Evolutionary conservation across 2,113 vertebrate species (phyloP).

Genomic region (Lepus timidus): DNA sequence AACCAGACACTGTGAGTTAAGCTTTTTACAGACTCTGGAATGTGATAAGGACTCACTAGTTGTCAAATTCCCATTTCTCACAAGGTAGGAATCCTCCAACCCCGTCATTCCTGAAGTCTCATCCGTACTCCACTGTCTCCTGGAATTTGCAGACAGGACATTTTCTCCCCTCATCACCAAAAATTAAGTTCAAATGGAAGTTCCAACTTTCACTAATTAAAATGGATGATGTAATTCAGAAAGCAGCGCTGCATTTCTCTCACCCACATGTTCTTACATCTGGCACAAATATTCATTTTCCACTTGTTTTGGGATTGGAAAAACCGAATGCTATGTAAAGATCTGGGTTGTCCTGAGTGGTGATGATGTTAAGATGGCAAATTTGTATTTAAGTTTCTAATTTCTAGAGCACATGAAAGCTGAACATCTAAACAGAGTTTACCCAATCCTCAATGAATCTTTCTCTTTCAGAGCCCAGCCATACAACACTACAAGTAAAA

Average conservation of each 20-base stretch:
- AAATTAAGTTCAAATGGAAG: conserved; percentile 11
- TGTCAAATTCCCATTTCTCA: conserved; percentile 4
- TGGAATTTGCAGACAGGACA: conserved; percentile 55
- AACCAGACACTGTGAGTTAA: neutral
- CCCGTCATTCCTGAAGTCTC: neutral
- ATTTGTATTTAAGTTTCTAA: neutral
- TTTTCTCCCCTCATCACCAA: neutral
- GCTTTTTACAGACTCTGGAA: neutral
- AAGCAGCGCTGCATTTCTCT: neutral
- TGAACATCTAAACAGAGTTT: conserved; percentile 80
- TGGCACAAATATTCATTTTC: neutral
- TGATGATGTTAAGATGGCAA: neutral
- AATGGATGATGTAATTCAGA: conserved; percentile 30
- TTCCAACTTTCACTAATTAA: conserved; percentile 29
- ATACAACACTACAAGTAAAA: conserved; percentile 67
- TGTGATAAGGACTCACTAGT: neutral
- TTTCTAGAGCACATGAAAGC: neutral
- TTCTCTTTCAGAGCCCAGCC: conserved; percentile 30
- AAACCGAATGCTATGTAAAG: neutral
- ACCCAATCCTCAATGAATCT: conserved; percentile 80
- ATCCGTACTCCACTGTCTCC: neutral
- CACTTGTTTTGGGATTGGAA: neutral
- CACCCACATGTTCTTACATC: neutral
- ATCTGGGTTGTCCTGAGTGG: neutral
- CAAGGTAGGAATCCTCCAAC: neutral